Evolutionary conservation across 2,888 invertebrate species (phyloP), one percentile per base, ranked within the genome.

Genomic region (Gnatocerus cornutus): DNA sequence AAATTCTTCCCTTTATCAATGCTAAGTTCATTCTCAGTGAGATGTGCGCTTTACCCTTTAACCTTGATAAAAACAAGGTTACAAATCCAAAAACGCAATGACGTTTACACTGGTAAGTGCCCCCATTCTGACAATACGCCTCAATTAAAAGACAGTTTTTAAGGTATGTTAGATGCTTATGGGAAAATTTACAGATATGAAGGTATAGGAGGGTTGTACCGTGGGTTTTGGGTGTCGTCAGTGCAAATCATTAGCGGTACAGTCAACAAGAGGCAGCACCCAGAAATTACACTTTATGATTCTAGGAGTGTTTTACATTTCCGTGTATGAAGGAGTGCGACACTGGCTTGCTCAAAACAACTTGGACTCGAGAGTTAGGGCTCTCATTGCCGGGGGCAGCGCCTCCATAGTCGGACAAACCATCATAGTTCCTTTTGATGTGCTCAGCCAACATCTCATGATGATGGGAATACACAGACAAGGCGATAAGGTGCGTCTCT

Each of bases 381-480:
- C 97, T 12, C 88, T 98, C 62, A 87, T 96, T 68, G 97, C 93
- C 29, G 98, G 98, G 1, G 97, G 93, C 0, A 91, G 92, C 78
- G 98, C 98, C 0, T 98, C 98, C 0, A 85, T 96, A 52, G 95
- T 97, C 12, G 95, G 97, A 0, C 98, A 99, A 86, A 97, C 97
- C 0, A 93, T 98, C 64, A 93, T 98, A 71, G 98, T 98, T 61
- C 99, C 99, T 3, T 95, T 98, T 81, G 99, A 99, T 85, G 94
- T 99, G 48, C 89, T 99, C 62, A 97, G 97, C 74, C 99, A 99
- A 80, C 98, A 99, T 82, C 89, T 98, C 62, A 98, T 98, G 97
- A 93, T 99, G 78, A 87, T 97, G 4, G 97, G 97, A 0, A 87
- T 81, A 21, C 76, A 76, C 6, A 75, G 68, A 8, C 78, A 78